Percentiles rank a stretch among this genome's conserved stretches.
phyloP scores from a whole-genome alignment of 2,888 invertebrate genomes.

The Carabus problematicus region DNA sequence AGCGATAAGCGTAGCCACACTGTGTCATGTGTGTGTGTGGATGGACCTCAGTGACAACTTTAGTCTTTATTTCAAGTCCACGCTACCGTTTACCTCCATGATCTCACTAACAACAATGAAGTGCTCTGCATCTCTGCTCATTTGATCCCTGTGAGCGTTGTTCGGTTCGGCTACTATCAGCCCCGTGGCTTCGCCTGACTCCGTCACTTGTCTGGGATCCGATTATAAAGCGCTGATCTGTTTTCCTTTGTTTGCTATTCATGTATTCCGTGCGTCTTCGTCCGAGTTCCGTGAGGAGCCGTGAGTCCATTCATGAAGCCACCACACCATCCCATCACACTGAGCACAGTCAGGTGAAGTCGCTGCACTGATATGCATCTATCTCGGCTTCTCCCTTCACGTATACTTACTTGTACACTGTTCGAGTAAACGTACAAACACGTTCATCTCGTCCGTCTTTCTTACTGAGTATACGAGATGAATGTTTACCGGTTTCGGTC shows the following conservation, averaged over 20 bases:
- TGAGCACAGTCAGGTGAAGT: conserved; percentile 1
- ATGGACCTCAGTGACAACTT: too few relatives aligned
- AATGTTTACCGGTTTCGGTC: conserved; percentile 25
- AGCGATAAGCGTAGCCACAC: too few relatives aligned
- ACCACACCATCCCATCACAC: background rate
- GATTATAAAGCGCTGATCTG: conserved; percentile 27
- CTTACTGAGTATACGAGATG: background rate
- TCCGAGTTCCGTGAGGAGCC: conserved; percentile 9
- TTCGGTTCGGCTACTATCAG: background rate
- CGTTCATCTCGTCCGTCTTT: conserved; percentile 17
- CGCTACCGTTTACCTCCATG: too few relatives aligned
- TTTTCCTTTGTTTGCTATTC: conserved; percentile 37
- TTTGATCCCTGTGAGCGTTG: too few relatives aligned
- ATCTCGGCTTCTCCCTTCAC: too few relatives aligned
- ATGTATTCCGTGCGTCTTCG: conserved; percentile 26
- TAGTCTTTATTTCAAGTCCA: too few relatives aligned
- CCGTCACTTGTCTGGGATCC: conserved; percentile 4
- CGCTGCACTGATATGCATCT: too few relatives aligned
- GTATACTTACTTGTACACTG: background rate
- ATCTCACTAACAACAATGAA: too few relatives aligned
- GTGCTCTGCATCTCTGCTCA: too few relatives aligned
- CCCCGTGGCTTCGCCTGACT: background rate
- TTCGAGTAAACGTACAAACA: background rate
- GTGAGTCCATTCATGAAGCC: conserved; percentile 31
- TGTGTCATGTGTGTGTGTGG: too few relatives aligned